Base-by-base conservation (phyloP, 2,113 vertebrate genomes). In the Notarius lentiginosus region DNA sequence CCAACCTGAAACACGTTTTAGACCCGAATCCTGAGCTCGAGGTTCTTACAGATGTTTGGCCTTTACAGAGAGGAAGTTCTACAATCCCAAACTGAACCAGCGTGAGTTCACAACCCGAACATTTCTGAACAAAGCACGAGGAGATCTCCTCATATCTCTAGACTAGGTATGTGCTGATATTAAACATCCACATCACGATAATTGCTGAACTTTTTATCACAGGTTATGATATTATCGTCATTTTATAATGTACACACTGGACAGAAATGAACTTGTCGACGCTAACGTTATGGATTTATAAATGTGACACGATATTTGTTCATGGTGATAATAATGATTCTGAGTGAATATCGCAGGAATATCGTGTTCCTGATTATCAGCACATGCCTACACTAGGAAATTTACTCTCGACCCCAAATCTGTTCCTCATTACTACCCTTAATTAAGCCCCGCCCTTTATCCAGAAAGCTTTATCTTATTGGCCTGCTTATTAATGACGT, bases 401-500 rank as follows among this genome's bases (percentile, higher is more conserved):
- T 75, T 56, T 20, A 56, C 81, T 49, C 7, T 88, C 27, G n/a
- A 75, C 58, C 70, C 49, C 70, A 41, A 61, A 88, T 73, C 56
- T n/a, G 55, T 51, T n/a, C 72, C 47, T 49, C 24, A 72, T 34
- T 34, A 51, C 9, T 12, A 75, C 3, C 22, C 70, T 76, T 75
- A 24, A 27, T 41, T 61, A 56, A 66, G 22, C 72, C 61, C 70
- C 8, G 1, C 73, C 86, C 56, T 34, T 75, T 30, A 18, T 77
- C 51, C 49, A 27, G 3, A 30, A 76, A 60, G 41, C 34, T 81
- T 56, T 61, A 79, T 75, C 30, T 60, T 66, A 86, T 80, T 82
- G 75, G 66, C 80, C 80, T 1, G 41, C 60, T 56, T 55, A 68
- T 76, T 79, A 22, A 2, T 10, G 76, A 55, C 53, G n/a, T 34